These are phyloP conservation scores for Ornithoptera alexandrae DNA, from an alignment of 2,888 invertebrate species.

Conservation along the genomic window DNA sequence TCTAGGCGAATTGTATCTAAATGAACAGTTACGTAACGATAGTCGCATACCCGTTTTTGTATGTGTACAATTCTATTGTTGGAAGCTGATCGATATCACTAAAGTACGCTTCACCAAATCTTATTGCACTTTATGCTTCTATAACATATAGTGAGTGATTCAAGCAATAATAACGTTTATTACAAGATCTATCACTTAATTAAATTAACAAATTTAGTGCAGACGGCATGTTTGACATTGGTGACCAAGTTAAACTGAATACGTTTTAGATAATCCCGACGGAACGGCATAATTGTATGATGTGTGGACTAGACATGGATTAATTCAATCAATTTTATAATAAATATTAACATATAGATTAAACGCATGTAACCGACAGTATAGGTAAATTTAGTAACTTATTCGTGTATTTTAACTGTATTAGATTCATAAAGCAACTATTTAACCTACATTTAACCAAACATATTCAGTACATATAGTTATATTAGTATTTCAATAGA, in stretches of 20 bases:
- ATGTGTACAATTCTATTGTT: constrained; percentile 1
- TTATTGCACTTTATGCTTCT: background rate
- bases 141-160: too few relatives aligned
- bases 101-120: background rate
- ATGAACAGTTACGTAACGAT: constrained; percentile 1
- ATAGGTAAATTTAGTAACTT: constrained; percentile 1
- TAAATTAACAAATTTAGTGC: background rate
- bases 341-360: constrained; percentile 3
- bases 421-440: constrained; percentile 4
- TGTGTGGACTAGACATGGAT: background rate
- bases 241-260: background rate
- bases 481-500: constrained; percentile 6
- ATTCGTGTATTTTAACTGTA: constrained; percentile 18
- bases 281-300: background rate
- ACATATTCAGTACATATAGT: constrained; percentile 7
- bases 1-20: constrained; percentile 1
- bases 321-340: constrained; percentile 5
- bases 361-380: background rate
- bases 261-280: background rate
- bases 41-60: constrained; percentile 3
- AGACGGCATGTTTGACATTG: constrained; percentile 4
- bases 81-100: background rate
- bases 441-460: constrained; percentile 10
- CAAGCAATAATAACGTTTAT: background rate
- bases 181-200: background rate